These are phyloP conservation scores for Cetonia aurata DNA, from an alignment of 2,888 invertebrate genomes.

Conservation along the genomic window DNA sequence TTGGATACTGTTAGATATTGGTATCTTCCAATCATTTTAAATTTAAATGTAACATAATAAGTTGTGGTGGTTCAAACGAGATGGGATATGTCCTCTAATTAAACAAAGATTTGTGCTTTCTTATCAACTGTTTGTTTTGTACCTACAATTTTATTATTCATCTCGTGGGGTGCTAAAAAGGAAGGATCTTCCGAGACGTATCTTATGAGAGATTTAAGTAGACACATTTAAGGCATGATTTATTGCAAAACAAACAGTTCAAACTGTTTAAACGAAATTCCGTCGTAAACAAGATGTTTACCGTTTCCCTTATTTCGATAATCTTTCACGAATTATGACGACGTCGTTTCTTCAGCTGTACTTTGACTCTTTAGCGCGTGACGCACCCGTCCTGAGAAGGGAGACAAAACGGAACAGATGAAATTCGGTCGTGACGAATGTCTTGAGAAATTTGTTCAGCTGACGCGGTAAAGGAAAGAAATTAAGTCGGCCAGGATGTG, in stretches of 20 bases:
- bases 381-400: not conserved
- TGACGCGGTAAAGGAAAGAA: conserved; percentile 17
- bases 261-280: conserved; percentile 9
- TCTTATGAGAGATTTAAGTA: not conserved
- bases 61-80: no score
- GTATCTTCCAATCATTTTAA: no score
- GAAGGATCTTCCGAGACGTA: conserved; percentile 16
- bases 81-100: no score
- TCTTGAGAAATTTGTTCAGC: conserved; percentile 32
- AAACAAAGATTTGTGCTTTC: no score
- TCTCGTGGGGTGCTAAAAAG: conserved; percentile 11
- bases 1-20: no score
- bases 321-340: conserved; percentile 37
- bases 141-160: not conserved
- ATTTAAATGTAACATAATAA: no score
- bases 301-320: conserved; percentile 34
- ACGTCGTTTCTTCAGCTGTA: conserved; percentile 28
- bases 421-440: conserved; percentile 31
- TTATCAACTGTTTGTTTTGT: not conserved
- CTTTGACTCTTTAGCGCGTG: not conserved
- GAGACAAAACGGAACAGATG: conserved; percentile 10
- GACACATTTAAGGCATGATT: conserved; percentile 33
- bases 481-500: conserved; percentile 25
- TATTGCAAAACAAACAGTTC: conserved; percentile 32
- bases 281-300: conserved; percentile 40